Base-by-base conservation (phyloP, 2,888 invertebrate species). In the Toxonevra muliebris region DNA sequence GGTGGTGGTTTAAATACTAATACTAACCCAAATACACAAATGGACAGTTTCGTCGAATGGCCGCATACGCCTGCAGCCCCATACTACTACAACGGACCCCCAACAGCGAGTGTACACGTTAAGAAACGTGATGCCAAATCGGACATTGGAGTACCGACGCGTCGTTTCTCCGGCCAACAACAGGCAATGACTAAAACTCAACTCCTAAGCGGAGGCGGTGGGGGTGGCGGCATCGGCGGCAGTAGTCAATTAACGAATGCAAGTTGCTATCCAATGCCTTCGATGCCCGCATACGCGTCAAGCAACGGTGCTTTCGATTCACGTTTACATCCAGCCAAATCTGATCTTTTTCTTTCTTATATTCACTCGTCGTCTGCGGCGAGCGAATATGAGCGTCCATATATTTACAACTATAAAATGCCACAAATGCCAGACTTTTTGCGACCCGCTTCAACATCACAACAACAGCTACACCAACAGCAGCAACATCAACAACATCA, bases 111-210 rank as follows among this genome's bases (percentile, higher is more conserved):
- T 30, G 69, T 77, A 20, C 76, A 80, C 62, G 74, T 76, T 3
- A 82, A 82, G 69, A 75, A 78, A 60, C 79, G 85, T 59, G 84
- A 85, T 69, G 84, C 84, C 68, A 85, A 85, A 72, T 86, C 86
- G 20, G 86, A 85, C 71, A 84, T 85, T 64, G 85, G 86, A 54
- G 82, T 81, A 63, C 83, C 86, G 30, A 82, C 82, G 15, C 79
- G 84, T 1, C 80, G 82, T n/a, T 67, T 79, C 17, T 72, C 78
- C 50, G 82, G 80, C 7, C 76, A 77, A 57, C 30, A 30, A 7
- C 73, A 73, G 54, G 79, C 78, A 61, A 68, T 82, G 41, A 82
- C 81, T 54, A 84, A 84, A 73, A 82, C 81, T 17, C 82, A 83
- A 68, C 73, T 82, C 42, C 75, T 82, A n/a, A 76, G 79, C 19